Percentiles rank a stretch among this genome's conserved stretches.
Conservation (phyloP, 2,113 vertebrate genomes). For the Menura novaehollandiae region DNA sequence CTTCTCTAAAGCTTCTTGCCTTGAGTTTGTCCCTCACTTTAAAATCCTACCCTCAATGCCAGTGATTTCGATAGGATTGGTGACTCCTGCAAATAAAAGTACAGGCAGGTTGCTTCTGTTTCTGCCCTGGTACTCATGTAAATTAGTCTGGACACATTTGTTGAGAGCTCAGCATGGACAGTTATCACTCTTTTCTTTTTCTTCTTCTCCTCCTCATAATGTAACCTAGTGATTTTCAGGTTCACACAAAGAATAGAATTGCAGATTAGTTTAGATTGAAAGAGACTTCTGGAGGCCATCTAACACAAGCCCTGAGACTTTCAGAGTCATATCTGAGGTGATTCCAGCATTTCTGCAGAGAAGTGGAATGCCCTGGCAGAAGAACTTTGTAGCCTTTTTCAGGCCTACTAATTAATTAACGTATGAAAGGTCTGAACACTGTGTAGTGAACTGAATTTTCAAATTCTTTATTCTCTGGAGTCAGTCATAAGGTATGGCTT, state of each 20-base stretch:
- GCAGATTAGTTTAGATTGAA: background rate
- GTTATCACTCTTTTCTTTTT: background rate
- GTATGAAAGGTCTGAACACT: background rate
- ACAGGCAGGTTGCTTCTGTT: background rate
- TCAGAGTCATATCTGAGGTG: background rate
- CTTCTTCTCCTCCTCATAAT: background rate
- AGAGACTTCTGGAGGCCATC: background rate
- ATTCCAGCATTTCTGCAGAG: background rate
- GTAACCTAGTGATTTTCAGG: background rate
- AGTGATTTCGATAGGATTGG: background rate
- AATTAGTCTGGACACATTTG: background rate
- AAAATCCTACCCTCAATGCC: background rate
- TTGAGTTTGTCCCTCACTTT: background rate
- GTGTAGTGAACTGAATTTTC: background rate
- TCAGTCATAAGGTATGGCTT: background rate
- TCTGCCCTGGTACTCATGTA: background rate
- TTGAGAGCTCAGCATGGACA: background rate
- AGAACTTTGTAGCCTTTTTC: background rate
- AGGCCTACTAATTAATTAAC: background rate
- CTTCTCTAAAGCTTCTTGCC: background rate
- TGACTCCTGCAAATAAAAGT: background rate
- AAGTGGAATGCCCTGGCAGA: background rate
- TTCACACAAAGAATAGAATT: background rate
- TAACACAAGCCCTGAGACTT: background rate
- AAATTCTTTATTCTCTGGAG: background rate